These are phyloP conservation scores for Rhaphigaster nebulosa DNA, from an alignment of 2,888 invertebrate genomes.

Conservation along the genomic window DNA sequence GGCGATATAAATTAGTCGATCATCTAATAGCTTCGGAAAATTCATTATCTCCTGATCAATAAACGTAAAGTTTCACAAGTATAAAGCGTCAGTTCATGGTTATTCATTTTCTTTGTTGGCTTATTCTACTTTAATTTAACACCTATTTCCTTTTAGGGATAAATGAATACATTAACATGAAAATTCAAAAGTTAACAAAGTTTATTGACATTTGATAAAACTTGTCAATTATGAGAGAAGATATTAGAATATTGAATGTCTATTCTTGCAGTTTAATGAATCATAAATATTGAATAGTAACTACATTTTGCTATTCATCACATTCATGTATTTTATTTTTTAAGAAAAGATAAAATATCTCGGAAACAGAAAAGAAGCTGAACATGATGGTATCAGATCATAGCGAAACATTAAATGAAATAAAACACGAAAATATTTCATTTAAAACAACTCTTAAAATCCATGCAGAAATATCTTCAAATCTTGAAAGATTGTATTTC, in stretches of 20 bases:
- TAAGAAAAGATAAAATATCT: too few relatives aligned
- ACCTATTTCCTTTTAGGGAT: background rate
- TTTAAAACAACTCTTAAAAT: too few relatives aligned
- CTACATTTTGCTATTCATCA: too few relatives aligned
- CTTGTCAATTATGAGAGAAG: background rate
- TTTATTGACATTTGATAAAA: background rate
- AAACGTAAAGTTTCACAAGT: background rate
- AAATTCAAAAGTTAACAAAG: conserved; percentile 12
- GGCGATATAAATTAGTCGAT: background rate
- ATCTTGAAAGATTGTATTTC: too few relatives aligned
- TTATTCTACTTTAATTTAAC: conserved; percentile 5
- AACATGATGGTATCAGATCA: too few relatives aligned
- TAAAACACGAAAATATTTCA: too few relatives aligned
- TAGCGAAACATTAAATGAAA: too few relatives aligned
- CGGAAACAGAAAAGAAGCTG: too few relatives aligned
- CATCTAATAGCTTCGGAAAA: background rate
- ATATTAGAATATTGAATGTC: background rate
- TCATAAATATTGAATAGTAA: background rate
- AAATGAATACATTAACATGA: background rate
- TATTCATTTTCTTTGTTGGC: conserved; percentile 21
- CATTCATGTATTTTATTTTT: too few relatives aligned
- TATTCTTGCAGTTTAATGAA: background rate
- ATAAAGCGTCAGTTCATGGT: background rate
- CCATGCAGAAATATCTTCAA: too few relatives aligned
- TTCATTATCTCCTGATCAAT: background rate